These are phyloP conservation scores for Pyrocoelia pectoralis DNA, from an alignment of 2,888 invertebrate genomes.

Conservation along the genomic window DNA sequence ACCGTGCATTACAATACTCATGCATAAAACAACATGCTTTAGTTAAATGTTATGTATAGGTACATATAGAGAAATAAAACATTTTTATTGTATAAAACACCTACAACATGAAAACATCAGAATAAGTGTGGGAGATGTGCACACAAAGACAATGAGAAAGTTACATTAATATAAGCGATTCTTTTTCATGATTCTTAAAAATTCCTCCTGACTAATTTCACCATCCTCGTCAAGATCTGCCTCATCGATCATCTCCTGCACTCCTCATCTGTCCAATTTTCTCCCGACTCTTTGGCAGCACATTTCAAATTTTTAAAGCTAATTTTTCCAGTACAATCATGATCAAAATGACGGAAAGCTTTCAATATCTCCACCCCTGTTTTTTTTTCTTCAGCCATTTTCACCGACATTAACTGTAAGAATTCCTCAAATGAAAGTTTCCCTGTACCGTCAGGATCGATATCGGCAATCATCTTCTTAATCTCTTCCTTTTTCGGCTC, in stretches of 20 bases:
- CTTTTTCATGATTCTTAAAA: conserved; percentile 96
- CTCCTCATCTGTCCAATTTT: conserved; percentile 96
- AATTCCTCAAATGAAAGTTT: conserved; percentile 90
- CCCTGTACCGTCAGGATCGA: conserved; percentile 87
- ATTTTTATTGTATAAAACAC: conserved; percentile 10
- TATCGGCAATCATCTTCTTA: conserved; percentile 90
- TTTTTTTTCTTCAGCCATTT: conserved; percentile 96
- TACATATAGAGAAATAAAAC: conserved; percentile 16
- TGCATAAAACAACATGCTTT: not conserved
- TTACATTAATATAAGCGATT: conserved; percentile 80
- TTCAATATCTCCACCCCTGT: conserved; percentile 95
- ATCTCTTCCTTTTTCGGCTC: conserved; percentile 98
- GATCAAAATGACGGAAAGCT: conserved; percentile 97
- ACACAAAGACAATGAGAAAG: not conserved
- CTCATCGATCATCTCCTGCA: conserved; percentile 95
- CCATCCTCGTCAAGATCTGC: conserved; percentile 96
- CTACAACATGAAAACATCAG: conserved; percentile 5
- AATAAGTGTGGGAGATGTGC: not conserved
- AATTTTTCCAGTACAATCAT: conserved; percentile 95
- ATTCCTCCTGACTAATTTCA: conserved; percentile 94
- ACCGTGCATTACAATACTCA: not conserved
- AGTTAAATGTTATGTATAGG: not conserved
- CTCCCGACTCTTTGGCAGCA: conserved; percentile 95
- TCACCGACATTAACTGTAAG: conserved; percentile 84
- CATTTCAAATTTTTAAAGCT: conserved; percentile 92